A percentile compares a stretch with the other conserved stretches of the same genome.
phyloP scores from a whole-genome alignment of 2,888 invertebrate genomes.

The Anoplius nigerrimus region DNA sequence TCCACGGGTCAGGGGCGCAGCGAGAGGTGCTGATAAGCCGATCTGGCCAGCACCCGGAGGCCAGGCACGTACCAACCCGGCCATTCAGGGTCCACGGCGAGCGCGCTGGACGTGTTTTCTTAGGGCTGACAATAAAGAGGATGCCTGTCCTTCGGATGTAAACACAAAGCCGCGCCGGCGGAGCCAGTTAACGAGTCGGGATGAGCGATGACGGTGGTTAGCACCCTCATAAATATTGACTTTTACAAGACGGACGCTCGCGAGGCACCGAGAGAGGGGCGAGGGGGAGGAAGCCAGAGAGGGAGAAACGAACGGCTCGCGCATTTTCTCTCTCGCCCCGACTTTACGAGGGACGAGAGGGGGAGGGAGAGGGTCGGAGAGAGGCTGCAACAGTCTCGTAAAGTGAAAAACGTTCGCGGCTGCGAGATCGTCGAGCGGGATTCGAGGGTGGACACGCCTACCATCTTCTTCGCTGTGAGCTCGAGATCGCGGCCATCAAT shows the following conservation, averaged over 20 bases:
- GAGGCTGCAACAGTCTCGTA: constrained; percentile 48
- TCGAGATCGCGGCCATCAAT: too few species aligned
- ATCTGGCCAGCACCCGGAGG: constrained; percentile 25
- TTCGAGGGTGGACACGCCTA: constrained; percentile 33
- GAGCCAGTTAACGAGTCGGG: constrained; percentile 55
- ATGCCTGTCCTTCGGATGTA: constrained; percentile 54
- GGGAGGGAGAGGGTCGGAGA: too few species aligned
- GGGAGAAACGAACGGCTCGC: constrained; percentile 17
- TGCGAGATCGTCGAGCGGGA: constrained; percentile 44
- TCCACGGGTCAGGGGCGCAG: background rate
- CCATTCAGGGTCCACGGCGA: constrained; percentile 15
- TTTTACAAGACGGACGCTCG: constrained; percentile 60
- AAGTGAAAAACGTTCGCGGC: constrained; percentile 54
- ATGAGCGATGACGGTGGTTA: constrained; percentile 70
- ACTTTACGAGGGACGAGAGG: constrained; percentile 22
- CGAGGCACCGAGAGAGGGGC: constrained; percentile 27
- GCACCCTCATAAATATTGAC: constrained; percentile 71
- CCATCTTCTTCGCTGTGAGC: too few species aligned
- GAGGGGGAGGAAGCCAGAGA: constrained; percentile 20
- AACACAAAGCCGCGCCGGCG: constrained; percentile 55
- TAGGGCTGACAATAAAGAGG: constrained; percentile 56
- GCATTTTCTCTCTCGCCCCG: constrained; percentile 7
- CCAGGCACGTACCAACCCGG: constrained; percentile 29
- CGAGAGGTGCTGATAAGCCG: constrained; percentile 35
- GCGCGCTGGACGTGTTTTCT: constrained; percentile 49